Conservation (phyloP, 2,113 vertebrate genomes). For the Numida meleagris region DNA sequence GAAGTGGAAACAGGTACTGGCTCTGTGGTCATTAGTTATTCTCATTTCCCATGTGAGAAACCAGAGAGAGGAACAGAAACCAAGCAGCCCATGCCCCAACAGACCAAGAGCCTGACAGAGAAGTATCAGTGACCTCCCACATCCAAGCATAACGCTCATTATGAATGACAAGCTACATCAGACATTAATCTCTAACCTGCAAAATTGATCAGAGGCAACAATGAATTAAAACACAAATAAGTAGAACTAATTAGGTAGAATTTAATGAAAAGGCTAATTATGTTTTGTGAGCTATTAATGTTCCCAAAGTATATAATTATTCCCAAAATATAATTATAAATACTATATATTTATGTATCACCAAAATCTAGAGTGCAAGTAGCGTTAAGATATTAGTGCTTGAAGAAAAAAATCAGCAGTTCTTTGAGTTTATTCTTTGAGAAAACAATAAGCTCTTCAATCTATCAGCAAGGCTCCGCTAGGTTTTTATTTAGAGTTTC, state of each 20-base stretch:
- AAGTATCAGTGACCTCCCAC: neutral
- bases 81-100: neutral
- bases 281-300: neutral
- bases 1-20: neutral
- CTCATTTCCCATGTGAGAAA: neutral
- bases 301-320: neutral
- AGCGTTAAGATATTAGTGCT: neutral
- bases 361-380: neutral
- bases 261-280: neutral
- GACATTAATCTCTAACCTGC: neutral
- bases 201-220: neutral
- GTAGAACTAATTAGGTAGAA: neutral
- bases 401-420: neutral
- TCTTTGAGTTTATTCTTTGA: neutral
- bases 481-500: neutral
- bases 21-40: neutral
- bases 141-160: neutral
- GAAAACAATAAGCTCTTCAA: slow-evolving; percentile 22
- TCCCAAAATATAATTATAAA: neutral
- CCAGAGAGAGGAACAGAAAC: neutral
- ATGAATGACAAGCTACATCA: neutral
- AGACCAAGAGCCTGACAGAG: neutral
- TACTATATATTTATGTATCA: neutral
- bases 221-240: neutral
- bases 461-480: neutral